phyloP scores from a whole-genome alignment of 2,888 invertebrate genomes.

The Heliconius ethilla region DNA sequence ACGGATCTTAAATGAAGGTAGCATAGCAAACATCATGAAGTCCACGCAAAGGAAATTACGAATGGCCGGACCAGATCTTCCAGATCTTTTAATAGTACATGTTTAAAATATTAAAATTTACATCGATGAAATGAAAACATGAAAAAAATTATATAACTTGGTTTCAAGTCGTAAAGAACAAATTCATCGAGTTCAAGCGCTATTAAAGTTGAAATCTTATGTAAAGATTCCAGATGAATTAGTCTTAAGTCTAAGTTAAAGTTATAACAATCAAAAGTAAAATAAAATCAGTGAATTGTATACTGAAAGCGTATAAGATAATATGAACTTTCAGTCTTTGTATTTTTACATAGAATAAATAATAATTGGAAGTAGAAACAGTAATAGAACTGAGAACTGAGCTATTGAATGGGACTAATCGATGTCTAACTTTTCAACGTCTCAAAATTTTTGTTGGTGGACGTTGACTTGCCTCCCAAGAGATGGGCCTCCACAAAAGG shows the following conservation, averaged over 20 bases:
- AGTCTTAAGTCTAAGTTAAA: not conserved
- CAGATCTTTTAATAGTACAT: too few species aligned
- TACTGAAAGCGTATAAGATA: not conserved
- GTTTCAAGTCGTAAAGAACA: not conserved
- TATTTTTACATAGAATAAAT: not conserved
- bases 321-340: not conserved
- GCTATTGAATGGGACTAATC: too few species aligned
- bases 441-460: too few species aligned
- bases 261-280: slow-evolving; percentile 8
- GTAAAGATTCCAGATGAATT: slow-evolving; percentile 16
- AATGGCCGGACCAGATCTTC: too few species aligned
- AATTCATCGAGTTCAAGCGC: slow-evolving; percentile 6
- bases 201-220: slow-evolving; percentile 19
- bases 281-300: slow-evolving; percentile 16
- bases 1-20: too few species aligned
- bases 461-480: too few species aligned
- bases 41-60: too few species aligned
- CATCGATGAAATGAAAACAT: not conserved
- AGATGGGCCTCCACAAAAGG: too few species aligned
- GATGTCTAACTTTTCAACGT: too few species aligned
- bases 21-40: too few species aligned
- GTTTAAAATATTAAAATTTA: not conserved
- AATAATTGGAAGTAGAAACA: too few species aligned
- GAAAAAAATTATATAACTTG: not conserved
- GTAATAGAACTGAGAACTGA: too few species aligned